These are phyloP conservation scores for Rhegmatorhina hoffmannsi DNA, from an alignment of 2,113 vertebrate genomes.

Conservation along the genomic window DNA sequence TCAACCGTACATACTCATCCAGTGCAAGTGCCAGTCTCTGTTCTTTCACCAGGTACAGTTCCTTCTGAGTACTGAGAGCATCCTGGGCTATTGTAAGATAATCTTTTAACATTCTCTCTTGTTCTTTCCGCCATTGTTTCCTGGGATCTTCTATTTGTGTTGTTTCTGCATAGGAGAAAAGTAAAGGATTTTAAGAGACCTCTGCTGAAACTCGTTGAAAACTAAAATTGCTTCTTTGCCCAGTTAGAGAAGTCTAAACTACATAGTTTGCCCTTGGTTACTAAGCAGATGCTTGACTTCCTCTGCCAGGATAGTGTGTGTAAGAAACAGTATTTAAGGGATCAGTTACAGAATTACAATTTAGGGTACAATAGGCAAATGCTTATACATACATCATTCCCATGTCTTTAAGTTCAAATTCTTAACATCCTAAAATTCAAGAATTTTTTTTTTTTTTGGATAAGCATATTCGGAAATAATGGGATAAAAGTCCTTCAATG, in stretches of 20 bases:
- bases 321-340: background rate
- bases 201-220: background rate
- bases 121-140: conserved; percentile 84
- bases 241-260: background rate
- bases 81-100: conserved; percentile 85
- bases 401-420: background rate
- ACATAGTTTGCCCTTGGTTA: background rate
- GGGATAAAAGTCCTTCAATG: background rate
- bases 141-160: conserved; percentile 88
- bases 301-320: background rate
- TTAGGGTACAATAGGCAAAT: background rate
- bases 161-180: conserved; percentile 73
- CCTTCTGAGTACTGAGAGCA: conserved; percentile 82
- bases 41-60: conserved; percentile 87
- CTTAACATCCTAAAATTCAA: background rate
- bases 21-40: conserved; percentile 84
- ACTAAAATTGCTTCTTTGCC: background rate
- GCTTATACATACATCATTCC: background rate
- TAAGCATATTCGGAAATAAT: background rate
- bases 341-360: background rate
- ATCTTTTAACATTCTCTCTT: conserved; percentile 88
- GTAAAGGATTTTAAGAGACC: background rate
- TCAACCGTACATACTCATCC: conserved; percentile 81
- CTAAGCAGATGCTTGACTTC: background rate
- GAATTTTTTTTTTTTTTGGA: background rate